Base-by-base conservation (phyloP, 1,140 invertebrate genomes). In the Penaeus indicus region DNA sequence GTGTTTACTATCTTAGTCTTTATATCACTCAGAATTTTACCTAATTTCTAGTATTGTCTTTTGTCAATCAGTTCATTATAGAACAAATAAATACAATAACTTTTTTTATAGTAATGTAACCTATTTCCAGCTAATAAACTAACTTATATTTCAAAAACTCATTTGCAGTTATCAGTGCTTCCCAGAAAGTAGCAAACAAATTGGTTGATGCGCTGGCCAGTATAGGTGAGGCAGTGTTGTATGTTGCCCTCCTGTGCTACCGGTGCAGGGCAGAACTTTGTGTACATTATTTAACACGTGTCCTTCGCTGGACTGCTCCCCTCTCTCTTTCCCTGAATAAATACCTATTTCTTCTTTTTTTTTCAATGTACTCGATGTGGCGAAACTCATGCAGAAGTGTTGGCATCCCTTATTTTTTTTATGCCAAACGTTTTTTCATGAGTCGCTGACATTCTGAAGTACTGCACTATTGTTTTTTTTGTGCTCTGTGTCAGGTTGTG, bases 151-250 rank as follows among this genome's bases (percentile, higher is more conserved):
- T 67, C 84, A 87, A 84, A 84, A 61, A 72, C 82, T 64, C 84
- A 85, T 85, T 85, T 85, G 4, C 89, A 90, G 89, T 90, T 67
- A 88, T 90, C 85, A 80, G 77, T 80, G 89, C 89, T 54, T 90
- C 89, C 75, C 89, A 90, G 89, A 88, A 85, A 85, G 89, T 90
- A 54, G 89, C 89, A 88, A 90, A 90, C 83, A 88, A 88, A 87
- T 85, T 90, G 77, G 89, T 90, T 64, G 89, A 88, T 84, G 89
- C 89, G 60, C 85, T 90, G 80, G 82, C 89, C 85, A 88, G 80
- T 85, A 90, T 90, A 90, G 89, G 89, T 90, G 89, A 90, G 89
- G 89, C 54, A 63, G 72, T 64, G 22, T 67, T 84, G 79, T 83
- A 63, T 89, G 61, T 72, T 69, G 38, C 81, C 16, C 47, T 32